Conservation (phyloP, 2,797 vertebrate genomes). For the Triplophysa bombifrons region DNA sequence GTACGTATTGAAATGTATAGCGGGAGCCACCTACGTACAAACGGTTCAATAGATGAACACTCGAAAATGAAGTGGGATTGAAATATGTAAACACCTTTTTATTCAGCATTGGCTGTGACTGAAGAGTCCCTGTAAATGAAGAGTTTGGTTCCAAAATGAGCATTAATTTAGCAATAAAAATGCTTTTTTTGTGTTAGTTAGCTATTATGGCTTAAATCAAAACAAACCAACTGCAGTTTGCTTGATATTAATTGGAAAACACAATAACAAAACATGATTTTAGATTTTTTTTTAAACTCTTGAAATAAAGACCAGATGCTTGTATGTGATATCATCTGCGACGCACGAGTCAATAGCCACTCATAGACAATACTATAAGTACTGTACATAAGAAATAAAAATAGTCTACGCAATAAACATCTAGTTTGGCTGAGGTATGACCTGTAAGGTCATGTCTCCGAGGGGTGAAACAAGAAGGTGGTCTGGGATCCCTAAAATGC, state of each 20-base stretch:
- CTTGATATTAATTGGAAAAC: too few species aligned
- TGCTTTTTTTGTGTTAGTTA: too few species aligned
- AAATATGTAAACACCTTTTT: constrained; percentile 44
- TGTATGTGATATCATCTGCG: not conserved
- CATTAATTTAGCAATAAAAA: too few species aligned
- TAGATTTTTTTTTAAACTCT: too few species aligned
- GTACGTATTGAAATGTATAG: constrained; percentile 54
- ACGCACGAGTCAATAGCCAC: not conserved
- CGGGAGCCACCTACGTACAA: constrained; percentile 9
- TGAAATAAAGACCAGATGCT: not conserved
- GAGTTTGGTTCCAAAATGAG: too few species aligned
- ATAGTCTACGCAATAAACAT: not conserved
- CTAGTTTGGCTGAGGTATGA: constrained; percentile 13
- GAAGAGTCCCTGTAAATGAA: too few species aligned
- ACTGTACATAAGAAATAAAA: not conserved
- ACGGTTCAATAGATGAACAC: constrained; percentile 53
- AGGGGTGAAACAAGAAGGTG: constrained; percentile 33
- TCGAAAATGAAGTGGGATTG: constrained; percentile 42
- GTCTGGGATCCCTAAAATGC: constrained; percentile 26
- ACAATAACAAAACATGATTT: too few species aligned
- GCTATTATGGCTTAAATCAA: too few species aligned
- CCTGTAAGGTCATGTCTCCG: constrained; percentile 32
- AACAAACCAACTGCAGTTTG: too few species aligned
- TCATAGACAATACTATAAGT: not conserved
- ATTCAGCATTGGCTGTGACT: constrained; percentile 5